Percentiles rank a stretch among this genome's conserved stretches.
phyloP scores from a whole-genome alignment of 2,113 vertebrate genomes.

The Mandrillus leucophaeus region DNA sequence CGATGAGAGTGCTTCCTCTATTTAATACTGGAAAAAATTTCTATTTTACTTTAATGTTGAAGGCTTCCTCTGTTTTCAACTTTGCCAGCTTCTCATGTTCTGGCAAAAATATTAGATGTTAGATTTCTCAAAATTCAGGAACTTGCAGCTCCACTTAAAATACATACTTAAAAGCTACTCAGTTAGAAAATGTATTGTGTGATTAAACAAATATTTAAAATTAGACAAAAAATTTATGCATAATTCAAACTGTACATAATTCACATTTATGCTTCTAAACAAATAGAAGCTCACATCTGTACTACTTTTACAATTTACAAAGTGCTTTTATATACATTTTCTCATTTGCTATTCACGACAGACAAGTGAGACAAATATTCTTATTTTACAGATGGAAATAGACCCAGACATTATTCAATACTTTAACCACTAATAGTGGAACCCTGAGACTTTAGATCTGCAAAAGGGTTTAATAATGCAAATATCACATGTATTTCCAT shows the following conservation, averaged over 20 bases:
- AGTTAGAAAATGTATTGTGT: constrained; percentile 6
- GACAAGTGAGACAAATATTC: constrained; percentile 33
- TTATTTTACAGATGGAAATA: constrained; percentile 52
- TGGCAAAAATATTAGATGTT: constrained; percentile 10
- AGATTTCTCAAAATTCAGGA: constrained; percentile 42
- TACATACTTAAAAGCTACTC: constrained; percentile 14
- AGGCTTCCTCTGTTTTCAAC: neutral
- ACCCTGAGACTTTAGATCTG: constrained; percentile 54
- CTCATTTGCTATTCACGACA: constrained; percentile 44
- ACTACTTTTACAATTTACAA: constrained; percentile 51
- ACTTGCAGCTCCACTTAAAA: constrained; percentile 28
- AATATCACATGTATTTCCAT: constrained; percentile 1
- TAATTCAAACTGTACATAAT: constrained; percentile 45
- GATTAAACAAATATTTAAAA: constrained; percentile 44
- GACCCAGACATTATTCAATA: constrained; percentile 46
- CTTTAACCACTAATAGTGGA: neutral
- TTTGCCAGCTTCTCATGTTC: constrained; percentile 37
- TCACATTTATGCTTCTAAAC: constrained; percentile 31
- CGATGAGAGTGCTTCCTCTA: neutral
- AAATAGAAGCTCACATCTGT: constrained; percentile 31
- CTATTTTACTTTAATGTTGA: neutral
- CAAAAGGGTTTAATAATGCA: constrained; percentile 47
- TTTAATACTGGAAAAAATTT: constrained; percentile 31
- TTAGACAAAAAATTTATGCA: constrained; percentile 54
- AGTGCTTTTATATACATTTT: constrained; percentile 36